These are phyloP conservation scores for Alethe diademata DNA, from an alignment of 2,113 vertebrate genomes.

Conservation along the genomic window DNA sequence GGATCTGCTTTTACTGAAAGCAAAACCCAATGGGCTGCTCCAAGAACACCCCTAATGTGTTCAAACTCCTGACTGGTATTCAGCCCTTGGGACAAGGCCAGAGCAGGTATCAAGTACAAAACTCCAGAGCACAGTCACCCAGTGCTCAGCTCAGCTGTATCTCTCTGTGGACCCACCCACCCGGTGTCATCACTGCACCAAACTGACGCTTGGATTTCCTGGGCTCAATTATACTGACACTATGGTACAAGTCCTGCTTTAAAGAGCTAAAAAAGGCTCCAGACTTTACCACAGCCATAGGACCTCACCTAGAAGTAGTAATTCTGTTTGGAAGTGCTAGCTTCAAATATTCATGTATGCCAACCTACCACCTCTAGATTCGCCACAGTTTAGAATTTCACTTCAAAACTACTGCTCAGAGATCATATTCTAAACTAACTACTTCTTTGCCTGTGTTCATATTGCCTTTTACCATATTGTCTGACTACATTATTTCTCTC, in stretches of 20 bases:
- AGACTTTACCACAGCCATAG: neutral
- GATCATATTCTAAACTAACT: neutral
- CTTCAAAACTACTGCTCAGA: neutral
- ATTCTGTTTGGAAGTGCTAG: neutral
- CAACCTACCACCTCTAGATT: neutral
- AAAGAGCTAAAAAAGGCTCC: neutral
- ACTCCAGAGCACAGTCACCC: rapidly evolving
- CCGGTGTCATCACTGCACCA: neutral
- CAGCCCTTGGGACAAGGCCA: neutral
- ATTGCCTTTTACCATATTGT: neutral
- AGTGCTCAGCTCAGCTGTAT: neutral
- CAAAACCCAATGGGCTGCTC: neutral
- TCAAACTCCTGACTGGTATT: neutral
- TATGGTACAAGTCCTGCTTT: neutral
- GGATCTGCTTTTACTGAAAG: neutral
- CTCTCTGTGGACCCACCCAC: neutral
- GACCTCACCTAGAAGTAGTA: neutral
- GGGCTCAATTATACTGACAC: neutral
- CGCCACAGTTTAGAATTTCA: neutral
- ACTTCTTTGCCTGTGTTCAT: neutral
- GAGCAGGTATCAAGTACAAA: neutral
- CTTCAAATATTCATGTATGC: neutral
- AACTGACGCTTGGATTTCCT: neutral
- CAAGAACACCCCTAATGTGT: neutral
- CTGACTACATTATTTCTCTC: neutral